A percentile compares a stretch with the other conserved stretches of the same genome.
phyloP scores from a whole-genome alignment of 2,797 vertebrate genomes.

The Eulemur rubriventer region DNA sequence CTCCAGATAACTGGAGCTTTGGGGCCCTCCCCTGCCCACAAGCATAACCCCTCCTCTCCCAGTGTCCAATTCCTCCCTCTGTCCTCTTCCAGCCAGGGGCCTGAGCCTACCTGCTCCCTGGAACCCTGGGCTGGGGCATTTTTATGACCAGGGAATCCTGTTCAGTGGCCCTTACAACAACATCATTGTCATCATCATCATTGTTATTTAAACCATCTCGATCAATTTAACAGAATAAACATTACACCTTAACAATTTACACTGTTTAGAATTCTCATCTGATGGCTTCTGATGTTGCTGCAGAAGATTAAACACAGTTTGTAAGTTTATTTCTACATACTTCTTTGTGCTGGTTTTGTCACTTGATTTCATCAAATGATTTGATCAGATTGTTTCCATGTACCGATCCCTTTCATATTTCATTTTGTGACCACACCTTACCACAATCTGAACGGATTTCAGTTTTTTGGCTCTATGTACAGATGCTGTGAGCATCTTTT shows the following conservation, averaged over 20 bases:
- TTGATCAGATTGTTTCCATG: background rate
- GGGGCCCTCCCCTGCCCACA: background rate
- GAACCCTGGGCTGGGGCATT: background rate
- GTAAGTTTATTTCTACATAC: background rate
- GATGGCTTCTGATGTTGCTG: background rate
- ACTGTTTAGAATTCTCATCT: slow-evolving; percentile 17
- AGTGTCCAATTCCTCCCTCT: background rate
- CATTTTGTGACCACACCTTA: background rate
- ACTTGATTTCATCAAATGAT: background rate
- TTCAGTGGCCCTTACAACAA: background rate
- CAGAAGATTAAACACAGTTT: background rate
- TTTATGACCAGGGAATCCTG: slow-evolving; percentile 40
- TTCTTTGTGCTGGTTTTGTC: slow-evolving; percentile 33
- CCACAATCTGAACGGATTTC: background rate
- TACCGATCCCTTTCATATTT: background rate
- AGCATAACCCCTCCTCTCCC: background rate
- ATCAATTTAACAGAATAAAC: slow-evolving; percentile 28
- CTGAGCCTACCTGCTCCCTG: background rate
- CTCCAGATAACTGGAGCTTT: slow-evolving; percentile 9
- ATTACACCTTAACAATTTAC: background rate
- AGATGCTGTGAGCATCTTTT: background rate
- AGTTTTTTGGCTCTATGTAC: background rate
- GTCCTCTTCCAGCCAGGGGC: background rate
- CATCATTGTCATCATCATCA: background rate
- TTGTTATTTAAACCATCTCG: slow-evolving; percentile 15